Evolutionary conservation across 2,797 vertebrate species (phyloP), one percentile per base, ranked within the genome.

Genomic region (Oreonectes daqikongensis): DNA sequence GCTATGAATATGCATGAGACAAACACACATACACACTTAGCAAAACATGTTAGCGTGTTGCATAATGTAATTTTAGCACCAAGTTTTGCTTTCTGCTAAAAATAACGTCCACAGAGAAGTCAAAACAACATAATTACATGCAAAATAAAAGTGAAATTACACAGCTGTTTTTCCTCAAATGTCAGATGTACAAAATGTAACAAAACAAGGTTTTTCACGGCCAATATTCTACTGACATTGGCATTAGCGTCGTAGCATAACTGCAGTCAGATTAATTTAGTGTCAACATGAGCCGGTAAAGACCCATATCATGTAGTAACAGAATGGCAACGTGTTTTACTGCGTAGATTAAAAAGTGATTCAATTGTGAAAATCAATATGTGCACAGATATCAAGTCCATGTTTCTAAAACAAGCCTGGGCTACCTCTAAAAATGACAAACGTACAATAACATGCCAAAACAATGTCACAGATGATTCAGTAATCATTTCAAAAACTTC

Each of bases 51-150:
- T 81, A 69, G 71, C 57, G 9, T 63, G 18, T 70, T 53, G 68
- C 24, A 46, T 52, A 53, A 46, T 66, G 69, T 65, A 53, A 74
- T 81, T 75, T 35, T 52, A 57, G 64, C 79, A 59, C 76, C 71
- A 79, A 81, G 77, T 74, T 83, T 83, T 72, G 50, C 70, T 74
- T 59, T 48, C 69, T 80, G 79, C 77, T 82, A 83, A 84, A 81
- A 82, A 79, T 69, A 72, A 75, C 72, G 68, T 38, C 72, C 80
- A 72, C 63, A 71, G 48, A 70, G 71, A 46, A 61, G 46, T 44
- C 18, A 64, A 70, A 57, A 35, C 59, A 76, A 66, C 55, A 42
- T 69, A 48, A 69, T 26, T 60, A 66, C 66, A 68, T 68, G 53
- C 65, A 76, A 76, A 76, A 35, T 35, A 35, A 35, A 75, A 20